phyloP scores from a whole-genome alignment of 2,797 vertebrate genomes.

The Notoglanidium macrostoma region DNA sequence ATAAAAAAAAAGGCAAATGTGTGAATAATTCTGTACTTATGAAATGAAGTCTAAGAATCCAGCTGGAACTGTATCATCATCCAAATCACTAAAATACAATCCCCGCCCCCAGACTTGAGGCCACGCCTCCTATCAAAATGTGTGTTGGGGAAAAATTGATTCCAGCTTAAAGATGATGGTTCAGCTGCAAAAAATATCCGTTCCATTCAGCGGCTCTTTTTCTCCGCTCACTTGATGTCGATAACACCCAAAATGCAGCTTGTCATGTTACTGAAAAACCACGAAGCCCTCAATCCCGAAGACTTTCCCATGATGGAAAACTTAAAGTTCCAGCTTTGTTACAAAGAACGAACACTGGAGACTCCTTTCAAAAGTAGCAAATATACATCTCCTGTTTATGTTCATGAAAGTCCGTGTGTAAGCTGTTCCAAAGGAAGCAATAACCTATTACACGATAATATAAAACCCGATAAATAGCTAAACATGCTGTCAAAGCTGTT shows the following conservation, averaged over 20 bases:
- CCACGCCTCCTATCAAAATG: not conserved
- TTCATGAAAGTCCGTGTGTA: not conserved
- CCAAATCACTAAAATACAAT: not conserved
- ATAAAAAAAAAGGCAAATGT: too few relatives aligned
- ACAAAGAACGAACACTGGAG: not conserved
- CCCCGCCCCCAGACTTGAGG: not conserved
- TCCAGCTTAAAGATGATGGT: not conserved
- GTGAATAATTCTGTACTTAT: not conserved
- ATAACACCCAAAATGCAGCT: not conserved
- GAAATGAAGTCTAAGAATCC: not conserved
- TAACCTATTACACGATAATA: not conserved
- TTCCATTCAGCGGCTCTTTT: not conserved
- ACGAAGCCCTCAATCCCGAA: not conserved
- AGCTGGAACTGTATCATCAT: not conserved
- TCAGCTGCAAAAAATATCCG: not conserved
- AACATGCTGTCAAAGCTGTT: too few relatives aligned
- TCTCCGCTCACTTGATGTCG: too few relatives aligned
- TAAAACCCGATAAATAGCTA: not conserved
- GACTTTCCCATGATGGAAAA: not conserved
- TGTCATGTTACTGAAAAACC: not conserved
- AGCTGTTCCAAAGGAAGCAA: not conserved
- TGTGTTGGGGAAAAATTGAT: not conserved
- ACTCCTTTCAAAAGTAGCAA: not conserved
- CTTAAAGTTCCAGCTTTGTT: not conserved
- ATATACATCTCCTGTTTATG: not conserved